These are phyloP conservation scores for Channa argus DNA, from an alignment of 2,113 vertebrate species.

Conservation along the genomic window DNA sequence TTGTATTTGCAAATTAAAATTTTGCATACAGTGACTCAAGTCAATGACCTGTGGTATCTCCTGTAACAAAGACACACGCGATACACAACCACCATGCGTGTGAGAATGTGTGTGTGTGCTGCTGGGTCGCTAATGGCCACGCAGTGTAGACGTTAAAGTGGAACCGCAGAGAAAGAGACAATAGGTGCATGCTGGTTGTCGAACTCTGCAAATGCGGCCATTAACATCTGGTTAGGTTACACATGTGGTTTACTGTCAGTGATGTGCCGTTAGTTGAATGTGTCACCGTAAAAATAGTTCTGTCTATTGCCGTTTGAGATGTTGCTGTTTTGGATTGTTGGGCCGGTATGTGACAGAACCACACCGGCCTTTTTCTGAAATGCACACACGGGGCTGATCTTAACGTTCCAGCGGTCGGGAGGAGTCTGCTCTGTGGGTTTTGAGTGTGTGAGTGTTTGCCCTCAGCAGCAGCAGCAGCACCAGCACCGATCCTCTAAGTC, in stretches of 20 bases:
- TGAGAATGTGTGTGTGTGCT: constrained; percentile 45
- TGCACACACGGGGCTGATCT: constrained; percentile 17
- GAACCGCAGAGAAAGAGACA: constrained; percentile 67
- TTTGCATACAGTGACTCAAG: constrained; percentile 82
- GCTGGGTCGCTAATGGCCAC: constrained; percentile 48
- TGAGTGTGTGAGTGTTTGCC: constrained; percentile 54
- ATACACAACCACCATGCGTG: constrained; percentile 29
- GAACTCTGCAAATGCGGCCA: constrained; percentile 39
- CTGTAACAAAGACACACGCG: constrained; percentile 67
- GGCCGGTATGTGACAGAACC: constrained; percentile 32
- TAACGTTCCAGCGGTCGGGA: constrained; percentile 51
- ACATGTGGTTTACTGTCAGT: constrained; percentile 49
- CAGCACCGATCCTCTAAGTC: constrained; percentile 43
- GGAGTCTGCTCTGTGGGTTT: constrained; percentile 51
- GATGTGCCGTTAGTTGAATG: constrained; percentile 63
- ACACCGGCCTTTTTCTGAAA: constrained; percentile 25
- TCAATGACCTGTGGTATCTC: constrained; percentile 69
- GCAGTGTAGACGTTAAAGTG: constrained; percentile 42
- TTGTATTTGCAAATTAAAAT: constrained; percentile 78
- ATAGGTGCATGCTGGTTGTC: constrained; percentile 76
- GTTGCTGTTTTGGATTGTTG: constrained; percentile 38
- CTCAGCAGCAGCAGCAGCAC: constrained; percentile 46
- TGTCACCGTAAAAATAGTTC: constrained; percentile 53
- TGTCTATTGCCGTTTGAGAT: constrained; percentile 45
- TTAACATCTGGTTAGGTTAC: constrained; percentile 50